These are phyloP conservation scores for Protaetia brevitarsis DNA, from an alignment of 1,140 invertebrate species.

Conservation along the genomic window DNA sequence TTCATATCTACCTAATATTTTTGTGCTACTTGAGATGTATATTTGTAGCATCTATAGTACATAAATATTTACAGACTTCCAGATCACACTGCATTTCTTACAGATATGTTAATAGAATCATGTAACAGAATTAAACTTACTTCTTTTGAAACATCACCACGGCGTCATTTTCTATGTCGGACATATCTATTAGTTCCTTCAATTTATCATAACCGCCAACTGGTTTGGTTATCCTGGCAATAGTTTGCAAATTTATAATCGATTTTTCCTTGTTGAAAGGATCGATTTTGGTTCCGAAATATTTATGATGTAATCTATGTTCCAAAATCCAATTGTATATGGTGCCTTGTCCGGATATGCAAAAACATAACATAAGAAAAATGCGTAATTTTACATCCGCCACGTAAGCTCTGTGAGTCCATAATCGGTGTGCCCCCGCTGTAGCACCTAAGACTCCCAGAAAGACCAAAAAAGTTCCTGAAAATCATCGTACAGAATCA, in stretches of 20 bases:
- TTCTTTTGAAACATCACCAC: constrained; percentile 82
- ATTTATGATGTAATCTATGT: constrained; percentile 88
- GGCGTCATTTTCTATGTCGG: constrained; percentile 79
- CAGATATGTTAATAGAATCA: not conserved
- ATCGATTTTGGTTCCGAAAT: constrained; percentile 83
- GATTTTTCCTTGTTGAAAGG: constrained; percentile 85
- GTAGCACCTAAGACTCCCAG: constrained; percentile 71
- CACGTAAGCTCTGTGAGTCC: constrained; percentile 82
- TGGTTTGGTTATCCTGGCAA: constrained; percentile 59
- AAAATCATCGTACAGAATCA: constrained; percentile 34
- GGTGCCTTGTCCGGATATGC: constrained; percentile 72
- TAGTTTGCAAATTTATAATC: constrained; percentile 81
- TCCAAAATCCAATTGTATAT: constrained; percentile 75
- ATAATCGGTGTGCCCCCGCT: constrained; percentile 84
- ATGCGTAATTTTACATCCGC: constrained; percentile 67
- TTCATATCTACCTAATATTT: no score
- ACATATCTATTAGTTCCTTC: constrained; percentile 74
- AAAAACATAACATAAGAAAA: constrained; percentile 77
- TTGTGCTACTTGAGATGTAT: not conserved
- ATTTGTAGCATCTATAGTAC: no score
- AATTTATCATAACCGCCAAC: constrained; percentile 70
- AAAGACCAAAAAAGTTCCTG: constrained; percentile 59
- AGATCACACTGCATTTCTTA: not conserved
- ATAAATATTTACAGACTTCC: not conserved
- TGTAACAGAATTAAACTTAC: constrained; percentile 50